These are phyloP conservation scores for Plotosus lineatus DNA, from an alignment of 2,113 vertebrate species.

Conservation along the genomic window DNA sequence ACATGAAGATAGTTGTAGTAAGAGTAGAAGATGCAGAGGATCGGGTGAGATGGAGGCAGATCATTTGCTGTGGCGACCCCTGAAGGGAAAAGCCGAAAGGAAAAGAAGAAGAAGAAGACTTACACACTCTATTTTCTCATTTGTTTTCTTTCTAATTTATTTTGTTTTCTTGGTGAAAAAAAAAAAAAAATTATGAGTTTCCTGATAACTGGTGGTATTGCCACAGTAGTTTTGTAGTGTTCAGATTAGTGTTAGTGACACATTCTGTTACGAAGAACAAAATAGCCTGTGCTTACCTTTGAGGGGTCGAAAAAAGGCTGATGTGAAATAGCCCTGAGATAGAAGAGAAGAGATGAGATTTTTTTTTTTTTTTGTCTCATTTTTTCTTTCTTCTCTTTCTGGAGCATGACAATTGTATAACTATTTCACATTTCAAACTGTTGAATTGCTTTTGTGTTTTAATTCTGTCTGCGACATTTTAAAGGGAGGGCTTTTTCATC, in stretches of 20 bases:
- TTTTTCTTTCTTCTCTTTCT: constrained; percentile 19
- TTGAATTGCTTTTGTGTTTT: constrained; percentile 20
- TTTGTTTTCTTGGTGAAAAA: too few species aligned
- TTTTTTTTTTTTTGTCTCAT: too few species aligned
- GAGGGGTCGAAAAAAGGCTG: constrained; percentile 11
- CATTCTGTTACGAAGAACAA: constrained; percentile 10
- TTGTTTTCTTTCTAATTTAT: too few species aligned
- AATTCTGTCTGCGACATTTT: constrained; percentile 14
- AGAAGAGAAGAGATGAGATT: too few species aligned
- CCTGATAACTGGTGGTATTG: constrained; percentile 27
- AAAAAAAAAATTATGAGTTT: too few species aligned
- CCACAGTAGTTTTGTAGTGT: neutral
- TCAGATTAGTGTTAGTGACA: constrained; percentile 4
- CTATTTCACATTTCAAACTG: constrained; percentile 1
- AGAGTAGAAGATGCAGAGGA: too few species aligned
- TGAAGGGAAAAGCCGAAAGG: too few species aligned
- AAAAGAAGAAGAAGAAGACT: too few species aligned
- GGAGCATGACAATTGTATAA: constrained; percentile 7
- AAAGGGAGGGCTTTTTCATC: neutral
- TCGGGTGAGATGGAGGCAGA: too few species aligned
- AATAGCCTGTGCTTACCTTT: constrained; percentile 28
- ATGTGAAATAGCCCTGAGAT: constrained; percentile 6
- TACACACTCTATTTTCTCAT: too few species aligned
- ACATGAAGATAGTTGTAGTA: too few species aligned
- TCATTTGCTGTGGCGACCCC: too few species aligned